phyloP scores from a whole-genome alignment of 2,113 vertebrate species.

The Forbesichthys papilliferus region DNA sequence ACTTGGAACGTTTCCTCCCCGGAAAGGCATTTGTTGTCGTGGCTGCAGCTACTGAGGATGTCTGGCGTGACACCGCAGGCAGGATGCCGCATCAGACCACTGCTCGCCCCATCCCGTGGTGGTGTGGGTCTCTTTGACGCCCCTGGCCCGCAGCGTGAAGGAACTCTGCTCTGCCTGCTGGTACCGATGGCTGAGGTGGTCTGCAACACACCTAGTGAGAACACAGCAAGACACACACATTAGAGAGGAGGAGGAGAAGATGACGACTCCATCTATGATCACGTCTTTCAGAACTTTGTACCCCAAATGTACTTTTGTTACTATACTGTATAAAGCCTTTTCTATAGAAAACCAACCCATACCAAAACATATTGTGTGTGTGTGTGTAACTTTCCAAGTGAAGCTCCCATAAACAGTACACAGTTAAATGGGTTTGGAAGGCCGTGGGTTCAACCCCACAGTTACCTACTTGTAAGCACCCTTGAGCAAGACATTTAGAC shows the following conservation, averaged over 20 bases:
- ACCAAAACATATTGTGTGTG: too few species aligned
- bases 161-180: constrained; percentile 77
- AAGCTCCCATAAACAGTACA: too few species aligned
- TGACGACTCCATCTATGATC: too few species aligned
- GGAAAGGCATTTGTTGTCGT: constrained; percentile 51
- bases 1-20: neutral
- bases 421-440: too few species aligned
- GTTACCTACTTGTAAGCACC: too few species aligned
- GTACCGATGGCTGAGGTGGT: constrained; percentile 68
- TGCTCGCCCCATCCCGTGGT: neutral
- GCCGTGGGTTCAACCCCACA: too few species aligned
- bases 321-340: too few species aligned
- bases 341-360: too few species aligned
- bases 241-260: neutral
- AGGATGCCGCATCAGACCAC: constrained; percentile 32
- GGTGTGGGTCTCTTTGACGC: constrained; percentile 9
- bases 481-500: too few species aligned
- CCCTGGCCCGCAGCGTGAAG: constrained; percentile 71
- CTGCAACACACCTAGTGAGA: constrained; percentile 70
- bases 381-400: too few species aligned
- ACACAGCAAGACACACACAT: constrained; percentile 31
- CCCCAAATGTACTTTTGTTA: too few species aligned
- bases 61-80: constrained; percentile 19
- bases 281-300: too few species aligned
- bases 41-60: constrained; percentile 61